Conservation (phyloP, 2,888 invertebrate genomes). For the Teleiodes luculella region DNA sequence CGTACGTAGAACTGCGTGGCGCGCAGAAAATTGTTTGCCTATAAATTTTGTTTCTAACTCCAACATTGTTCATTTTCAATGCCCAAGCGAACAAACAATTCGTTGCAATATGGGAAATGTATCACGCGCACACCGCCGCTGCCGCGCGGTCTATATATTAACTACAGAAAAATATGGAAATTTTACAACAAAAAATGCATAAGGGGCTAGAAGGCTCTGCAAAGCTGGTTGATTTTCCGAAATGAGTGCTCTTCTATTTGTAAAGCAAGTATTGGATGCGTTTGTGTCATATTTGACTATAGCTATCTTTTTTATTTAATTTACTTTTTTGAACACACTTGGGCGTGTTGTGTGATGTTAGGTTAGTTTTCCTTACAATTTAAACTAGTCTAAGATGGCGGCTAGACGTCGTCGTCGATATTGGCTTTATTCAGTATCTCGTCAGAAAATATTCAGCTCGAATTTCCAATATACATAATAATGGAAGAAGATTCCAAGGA, state of each 20-base stretch:
- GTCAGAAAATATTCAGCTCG: constrained; percentile 29
- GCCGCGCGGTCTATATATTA: not conserved
- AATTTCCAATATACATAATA: constrained; percentile 40
- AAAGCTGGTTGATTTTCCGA: not conserved
- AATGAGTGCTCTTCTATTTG: not conserved
- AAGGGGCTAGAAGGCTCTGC: not conserved
- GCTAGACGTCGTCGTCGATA: not conserved
- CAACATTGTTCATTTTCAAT: constrained; percentile 3
- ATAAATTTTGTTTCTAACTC: constrained; percentile 5
- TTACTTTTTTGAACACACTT: too few relatives aligned
- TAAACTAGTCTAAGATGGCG: not conserved
- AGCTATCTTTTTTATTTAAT: too few relatives aligned
- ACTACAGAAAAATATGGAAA: not conserved
- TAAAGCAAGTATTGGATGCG: not conserved
- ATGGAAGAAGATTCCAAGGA: constrained; percentile 41
- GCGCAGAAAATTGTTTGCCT: constrained; percentile 3
- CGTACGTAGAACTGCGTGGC: not conserved
- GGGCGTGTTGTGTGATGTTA: too few relatives aligned
- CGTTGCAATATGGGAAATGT: not conserved
- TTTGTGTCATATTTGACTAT: not conserved
- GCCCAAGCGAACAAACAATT: constrained; percentile 1
- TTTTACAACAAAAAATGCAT: not conserved
- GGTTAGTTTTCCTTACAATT: not conserved
- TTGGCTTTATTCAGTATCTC: constrained; percentile 23
- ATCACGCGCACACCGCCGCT: too few relatives aligned